Evolutionary conservation across 1,140 invertebrate species (phyloP), one percentile per base, ranked within the genome.

Genomic region (Conus ventricosus): DNA sequence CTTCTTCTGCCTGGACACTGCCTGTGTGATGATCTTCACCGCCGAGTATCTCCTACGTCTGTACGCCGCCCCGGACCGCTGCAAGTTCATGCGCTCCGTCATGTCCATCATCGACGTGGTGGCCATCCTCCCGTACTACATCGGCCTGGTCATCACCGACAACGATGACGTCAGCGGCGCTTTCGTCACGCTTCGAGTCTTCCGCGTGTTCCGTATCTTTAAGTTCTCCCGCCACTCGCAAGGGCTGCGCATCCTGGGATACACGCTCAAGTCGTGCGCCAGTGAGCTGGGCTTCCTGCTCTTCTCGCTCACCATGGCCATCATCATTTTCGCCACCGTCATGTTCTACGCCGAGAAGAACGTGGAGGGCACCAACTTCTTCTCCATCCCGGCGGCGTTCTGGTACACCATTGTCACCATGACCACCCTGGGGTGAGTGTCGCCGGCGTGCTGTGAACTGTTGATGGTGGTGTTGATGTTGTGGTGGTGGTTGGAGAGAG

Each of bases 331-430:
- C 95, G 99, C 99, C 87, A 99, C 98, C 63, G 98, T 99, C 88
- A 99, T 99, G 98, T 99, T 99, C 96, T 99, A 99, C 96, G 98
- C 99, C 78, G 99, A 99, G 96, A 99, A 99, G 96, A 99, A 99
- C 95, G 98, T 99, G 89, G 97, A 97, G 91, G 92, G 97, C 82
- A 99, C 99, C 57, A 98, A 98, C 95, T 99, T 99, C 96, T 99
- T 98, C 85, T 99, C 98, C 94, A 99, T 99, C 96, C 99, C 99
- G 87, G 98, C 99, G 51, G 98, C 99, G 90, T 99, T 99, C 96
- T 99, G 99, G 99, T 99, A 99, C 96, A 99, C 99, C 92, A 99
- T 99, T 93, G 99, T 99, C 93, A 99, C 99, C 89, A 99, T 99
- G 98, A 99, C 99, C 88, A 99, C 99, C 67, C 96, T 99, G 90